A percentile compares a stretch with the other conserved stretches of the same genome.
phyloP scores from a whole-genome alignment of 2,888 invertebrate species.

The Pseudococcus longispinus region DNA sequence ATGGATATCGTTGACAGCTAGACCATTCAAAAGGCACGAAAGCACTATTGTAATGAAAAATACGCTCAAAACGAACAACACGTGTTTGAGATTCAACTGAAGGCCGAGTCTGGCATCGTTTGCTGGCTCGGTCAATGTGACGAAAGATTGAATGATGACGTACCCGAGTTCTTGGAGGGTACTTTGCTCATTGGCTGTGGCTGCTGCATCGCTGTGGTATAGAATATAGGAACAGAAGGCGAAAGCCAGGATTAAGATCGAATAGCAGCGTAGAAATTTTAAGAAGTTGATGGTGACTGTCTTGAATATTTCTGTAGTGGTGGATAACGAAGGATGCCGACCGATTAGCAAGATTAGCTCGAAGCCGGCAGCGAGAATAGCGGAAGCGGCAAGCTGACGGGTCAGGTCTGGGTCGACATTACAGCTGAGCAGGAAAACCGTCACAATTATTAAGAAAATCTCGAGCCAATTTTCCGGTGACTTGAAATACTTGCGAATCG shows the following conservation, averaged over 20 bases:
- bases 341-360: slow-evolving; percentile 81
- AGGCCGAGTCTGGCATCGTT: too few relatives aligned
- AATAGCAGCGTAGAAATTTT: slow-evolving; percentile 80
- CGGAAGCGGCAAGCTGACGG: slow-evolving; percentile 67
- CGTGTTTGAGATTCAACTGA: slow-evolving; percentile 74
- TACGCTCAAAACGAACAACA: slow-evolving; percentile 78
- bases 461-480: slow-evolving; percentile 80
- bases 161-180: too few relatives aligned
- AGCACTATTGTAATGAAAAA: slow-evolving; percentile 83
- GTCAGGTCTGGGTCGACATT: background rate
- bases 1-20: slow-evolving; percentile 83
- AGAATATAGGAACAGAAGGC: slow-evolving; percentile 81
- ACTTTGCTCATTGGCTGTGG: too few relatives aligned
- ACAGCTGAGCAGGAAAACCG: slow-evolving; percentile 67
- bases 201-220: background rate
- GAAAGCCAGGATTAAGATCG: slow-evolving; percentile 81
- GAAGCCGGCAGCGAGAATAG: slow-evolving; percentile 77
- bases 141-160: too few relatives aligned
- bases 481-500: slow-evolving; percentile 72
- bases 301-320: slow-evolving; percentile 82
- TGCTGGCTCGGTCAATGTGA: too few relatives aligned
- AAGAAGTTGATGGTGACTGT: slow-evolving; percentile 82
- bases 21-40: slow-evolving; percentile 81
- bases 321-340: slow-evolving; percentile 79
- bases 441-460: slow-evolving; percentile 71